Percentiles rank a stretch among this genome's conserved stretches.
phyloP scores from a whole-genome alignment of 2,113 vertebrate genomes.

The Solenodon paradoxus region DNA sequence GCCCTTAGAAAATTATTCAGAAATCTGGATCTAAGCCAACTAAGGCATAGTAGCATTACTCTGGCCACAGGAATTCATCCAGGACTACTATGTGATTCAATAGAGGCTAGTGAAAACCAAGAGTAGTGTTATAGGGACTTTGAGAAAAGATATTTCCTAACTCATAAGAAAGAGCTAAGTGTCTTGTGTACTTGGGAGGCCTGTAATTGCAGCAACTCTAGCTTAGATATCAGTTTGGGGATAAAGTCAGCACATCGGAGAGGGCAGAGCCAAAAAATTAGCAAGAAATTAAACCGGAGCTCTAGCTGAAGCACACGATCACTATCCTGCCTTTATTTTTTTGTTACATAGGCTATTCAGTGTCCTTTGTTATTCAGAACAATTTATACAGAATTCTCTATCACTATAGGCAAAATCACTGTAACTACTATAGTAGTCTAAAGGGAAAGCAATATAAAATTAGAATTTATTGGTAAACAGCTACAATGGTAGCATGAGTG shows the following conservation, averaged over 20 bases:
- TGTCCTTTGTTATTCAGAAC: neutral
- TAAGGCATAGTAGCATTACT: neutral
- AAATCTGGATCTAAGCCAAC: neutral
- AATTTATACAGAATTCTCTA: neutral
- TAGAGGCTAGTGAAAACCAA: conserved; percentile 21
- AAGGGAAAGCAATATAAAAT: conserved; percentile 14
- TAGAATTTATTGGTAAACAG: conserved; percentile 13
- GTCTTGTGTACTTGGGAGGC: neutral
- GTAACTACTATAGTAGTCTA: neutral
- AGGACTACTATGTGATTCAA: neutral
- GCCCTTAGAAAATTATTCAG: conserved; percentile 23
- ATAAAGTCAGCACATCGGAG: neutral
- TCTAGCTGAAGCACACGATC: neutral
- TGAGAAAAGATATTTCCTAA: neutral
- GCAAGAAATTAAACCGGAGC: neutral
- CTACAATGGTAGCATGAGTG: neutral
- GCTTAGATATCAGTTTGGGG: neutral
- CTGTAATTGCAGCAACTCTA: neutral
- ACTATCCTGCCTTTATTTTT: neutral
- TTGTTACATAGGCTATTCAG: neutral
- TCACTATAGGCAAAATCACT: neutral
- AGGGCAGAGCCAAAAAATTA: neutral
- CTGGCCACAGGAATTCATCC: neutral
- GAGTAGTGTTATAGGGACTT: neutral
- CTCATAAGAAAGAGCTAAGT: neutral